phyloP scores from a whole-genome alignment of 37 sponge, comb jelly and placozoan genomes.

The Theonella swinhoei region DNA sequence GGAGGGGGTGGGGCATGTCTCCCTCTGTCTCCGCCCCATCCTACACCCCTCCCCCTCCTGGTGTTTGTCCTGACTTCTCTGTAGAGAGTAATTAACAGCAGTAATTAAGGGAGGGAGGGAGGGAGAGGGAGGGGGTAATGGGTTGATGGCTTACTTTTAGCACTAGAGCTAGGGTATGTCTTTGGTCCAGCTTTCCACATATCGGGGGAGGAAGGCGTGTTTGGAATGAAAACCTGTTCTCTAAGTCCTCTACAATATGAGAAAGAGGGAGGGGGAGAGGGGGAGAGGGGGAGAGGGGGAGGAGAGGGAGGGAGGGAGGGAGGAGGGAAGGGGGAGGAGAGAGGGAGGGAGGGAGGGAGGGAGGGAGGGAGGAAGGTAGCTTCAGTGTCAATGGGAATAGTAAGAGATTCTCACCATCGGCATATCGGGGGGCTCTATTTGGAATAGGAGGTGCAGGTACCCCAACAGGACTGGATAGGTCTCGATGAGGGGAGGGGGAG shows the following conservation, averaged over 20 bases:
- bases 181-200: slow-evolving; percentile 74
- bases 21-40: slow-evolving; percentile 1
- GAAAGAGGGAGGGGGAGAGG: not conserved
- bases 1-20: slow-evolving; percentile 37
- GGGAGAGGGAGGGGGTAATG: not conserved
- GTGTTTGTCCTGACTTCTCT: not conserved
- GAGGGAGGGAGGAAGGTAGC: not conserved
- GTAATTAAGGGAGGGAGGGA: not conserved
- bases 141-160: not conserved
- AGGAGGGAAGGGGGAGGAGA: not conserved
- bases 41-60: not conserved
- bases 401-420: slow-evolving; percentile 3
- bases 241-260: slow-evolving; percentile 48
- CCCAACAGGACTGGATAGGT: not conserved
- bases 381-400: not conserved
- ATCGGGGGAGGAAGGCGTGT: slow-evolving; percentile 60
- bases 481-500: slow-evolving; percentile 36
- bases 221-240: slow-evolving; percentile 66
- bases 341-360: not conserved
- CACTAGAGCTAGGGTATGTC: slow-evolving; percentile 73
- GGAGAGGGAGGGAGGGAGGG: not conserved
- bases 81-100: not conserved
- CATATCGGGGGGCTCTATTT: slow-evolving; percentile 5
- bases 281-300: not conserved
- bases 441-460: slow-evolving; percentile 55